phyloP scores from a whole-genome alignment of 2,113 vertebrate genomes.

The Butorides virescens region DNA sequence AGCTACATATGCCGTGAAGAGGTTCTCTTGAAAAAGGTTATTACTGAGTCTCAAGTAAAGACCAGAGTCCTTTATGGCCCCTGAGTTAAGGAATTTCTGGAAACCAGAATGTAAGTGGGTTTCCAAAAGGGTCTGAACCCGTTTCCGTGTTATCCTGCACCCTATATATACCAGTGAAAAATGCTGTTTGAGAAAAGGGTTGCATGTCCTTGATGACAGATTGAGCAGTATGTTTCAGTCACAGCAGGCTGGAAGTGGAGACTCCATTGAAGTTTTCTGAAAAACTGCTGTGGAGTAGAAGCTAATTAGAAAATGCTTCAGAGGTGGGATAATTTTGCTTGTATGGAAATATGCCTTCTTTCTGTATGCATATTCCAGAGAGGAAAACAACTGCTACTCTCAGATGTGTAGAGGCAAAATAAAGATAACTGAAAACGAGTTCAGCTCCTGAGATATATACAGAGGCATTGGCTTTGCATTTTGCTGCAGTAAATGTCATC shows the following conservation, averaged over 20 bases:
- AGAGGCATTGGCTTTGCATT: neutral
- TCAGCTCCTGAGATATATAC: neutral
- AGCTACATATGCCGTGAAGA: neutral
- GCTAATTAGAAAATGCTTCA: neutral
- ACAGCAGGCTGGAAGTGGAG: neutral
- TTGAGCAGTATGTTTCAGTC: neutral
- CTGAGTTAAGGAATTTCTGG: neutral
- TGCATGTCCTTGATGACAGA: neutral
- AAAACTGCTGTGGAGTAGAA: neutral
- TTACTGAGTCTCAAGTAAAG: neutral
- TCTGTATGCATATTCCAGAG: neutral
- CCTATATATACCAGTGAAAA: neutral
- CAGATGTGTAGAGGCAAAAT: neutral
- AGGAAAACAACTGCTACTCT: neutral
- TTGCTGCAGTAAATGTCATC: neutral
- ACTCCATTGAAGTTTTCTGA: neutral
- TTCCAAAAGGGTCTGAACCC: neutral
- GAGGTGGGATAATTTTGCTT: neutral
- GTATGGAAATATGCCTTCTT: neutral
- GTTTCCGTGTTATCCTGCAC: neutral
- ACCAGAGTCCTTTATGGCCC: neutral
- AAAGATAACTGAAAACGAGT: neutral
- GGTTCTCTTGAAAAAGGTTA: neutral
- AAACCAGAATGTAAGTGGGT: neutral
- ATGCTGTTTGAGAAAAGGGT: neutral